Conservation (phyloP, 2,888 invertebrate species). For the Epirrita christyi region DNA sequence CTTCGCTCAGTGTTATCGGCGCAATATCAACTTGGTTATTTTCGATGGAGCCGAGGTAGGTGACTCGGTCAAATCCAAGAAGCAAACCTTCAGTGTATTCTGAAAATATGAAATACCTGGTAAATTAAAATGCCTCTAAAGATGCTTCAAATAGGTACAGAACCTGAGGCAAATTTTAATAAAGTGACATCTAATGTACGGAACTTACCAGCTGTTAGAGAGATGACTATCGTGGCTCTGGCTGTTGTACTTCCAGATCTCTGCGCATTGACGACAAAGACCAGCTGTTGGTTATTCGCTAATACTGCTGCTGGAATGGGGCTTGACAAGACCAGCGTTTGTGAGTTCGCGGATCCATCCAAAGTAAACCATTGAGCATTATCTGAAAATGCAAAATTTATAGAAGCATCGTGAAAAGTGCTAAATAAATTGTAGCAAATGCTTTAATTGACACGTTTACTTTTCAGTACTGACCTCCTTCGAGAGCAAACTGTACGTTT, state of each 20-base stretch:
- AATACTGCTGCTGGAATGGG: conserved; percentile 45
- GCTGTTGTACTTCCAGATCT: conserved; percentile 37
- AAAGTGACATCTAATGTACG: no score
- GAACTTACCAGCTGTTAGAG: conserved; percentile 33
- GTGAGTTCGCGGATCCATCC: conserved; percentile 29
- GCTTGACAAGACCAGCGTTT: conserved; percentile 27
- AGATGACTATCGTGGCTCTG: conserved; percentile 42
- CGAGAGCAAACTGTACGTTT: conserved; percentile 4
- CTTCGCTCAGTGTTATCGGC: conserved; percentile 44
- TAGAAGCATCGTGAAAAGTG: neutral
- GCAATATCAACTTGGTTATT: conserved; percentile 31
- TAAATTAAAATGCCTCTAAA: conserved; percentile 7
- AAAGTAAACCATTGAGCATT: conserved; percentile 33
- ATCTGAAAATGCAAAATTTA: conserved; percentile 19
- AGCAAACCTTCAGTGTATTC: conserved; percentile 24
- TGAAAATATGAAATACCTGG: conserved; percentile 10
- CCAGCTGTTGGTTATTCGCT: conserved; percentile 43
- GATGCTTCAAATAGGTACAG: neutral
- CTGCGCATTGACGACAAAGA: conserved; percentile 42
- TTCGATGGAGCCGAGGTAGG: conserved; percentile 42
- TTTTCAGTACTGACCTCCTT: conserved; percentile 10
- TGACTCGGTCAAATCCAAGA: conserved; percentile 38
- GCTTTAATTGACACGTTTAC: conserved; percentile 37
- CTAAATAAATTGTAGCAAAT: conserved; percentile 24
- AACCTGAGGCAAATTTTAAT: no score